Base-by-base conservation (phyloP, 2,797 vertebrate genomes). In the Lepilemur septentrionalis region DNA sequence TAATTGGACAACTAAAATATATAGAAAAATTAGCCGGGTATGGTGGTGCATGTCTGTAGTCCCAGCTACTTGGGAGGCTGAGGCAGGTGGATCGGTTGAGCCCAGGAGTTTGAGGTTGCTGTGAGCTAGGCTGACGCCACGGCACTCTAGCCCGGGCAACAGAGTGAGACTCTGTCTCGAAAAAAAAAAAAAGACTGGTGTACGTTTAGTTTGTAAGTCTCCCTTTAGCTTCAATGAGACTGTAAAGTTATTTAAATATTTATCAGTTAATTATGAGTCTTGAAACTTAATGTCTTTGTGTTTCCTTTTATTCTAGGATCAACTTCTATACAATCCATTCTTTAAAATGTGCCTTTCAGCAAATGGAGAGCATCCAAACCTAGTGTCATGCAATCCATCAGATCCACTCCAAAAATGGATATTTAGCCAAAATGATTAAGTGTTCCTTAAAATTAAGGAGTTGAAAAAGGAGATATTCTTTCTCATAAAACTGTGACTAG, bases 401-500 rank as follows among this genome's bases (percentile, higher is more conserved):
- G 99, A 99, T 98, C 97, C 96, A 97, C 99, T 99, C 98, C 99
- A 99, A 98, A 99, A 99, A 97, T 99, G 99, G 99, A 97, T 98
- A 92, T 99, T 99, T 97, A 96, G 98, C 98, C 99, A 98, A 99
- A 98, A 98, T 0, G 48, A 97, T 96, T 99, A 98, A 98, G 78
- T 97, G 46, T 81, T 98, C 89, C 91, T 98, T 97, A 94, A 63
- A 96, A 65, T 95, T 96, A 97, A 93, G 91, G 97, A 96, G 52
- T 89, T 93, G 41, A 91, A 96, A 93, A 93, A 93, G 52, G 89
- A 94, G 91, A 92, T 85, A 89, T 95, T 95, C 88, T 97, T 95
- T 98, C 98, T 98, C 85, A 83, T 92, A 97, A 97, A 98, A 98
- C 97, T 98, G 97, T 98, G 97, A 98, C 97, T 93, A 97, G 90